phyloP scores from a whole-genome alignment of 1,140 invertebrate species.

The Rhyzopertha dominica region DNA sequence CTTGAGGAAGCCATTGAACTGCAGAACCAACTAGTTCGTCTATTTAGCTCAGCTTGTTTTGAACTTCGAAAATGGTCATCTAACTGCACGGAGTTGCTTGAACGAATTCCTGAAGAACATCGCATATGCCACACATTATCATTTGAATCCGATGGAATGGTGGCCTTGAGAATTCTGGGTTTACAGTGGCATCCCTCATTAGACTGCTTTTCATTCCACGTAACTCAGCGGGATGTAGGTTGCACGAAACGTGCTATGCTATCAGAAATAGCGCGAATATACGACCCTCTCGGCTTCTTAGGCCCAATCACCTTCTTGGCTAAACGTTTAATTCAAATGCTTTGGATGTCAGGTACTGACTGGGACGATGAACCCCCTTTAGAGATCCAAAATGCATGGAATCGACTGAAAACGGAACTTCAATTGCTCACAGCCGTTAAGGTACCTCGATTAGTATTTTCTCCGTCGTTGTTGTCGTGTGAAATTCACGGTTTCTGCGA shows the following conservation, averaged over 20 bases:
- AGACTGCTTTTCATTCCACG: conserved; percentile 2
- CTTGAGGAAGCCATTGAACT: too few species aligned
- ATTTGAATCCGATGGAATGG: neutral
- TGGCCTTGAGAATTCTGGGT: conserved; percentile 4
- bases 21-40: too few species aligned
- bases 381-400: conserved; percentile 28
- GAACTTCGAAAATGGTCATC: too few species aligned
- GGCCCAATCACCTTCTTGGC: conserved; percentile 31
- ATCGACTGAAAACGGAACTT: conserved; percentile 4
- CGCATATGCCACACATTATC: too few species aligned
- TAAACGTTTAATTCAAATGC: conserved; percentile 39
- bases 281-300: conserved; percentile 40
- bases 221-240: neutral
- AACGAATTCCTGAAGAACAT: too few species aligned
- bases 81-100: too few species aligned
- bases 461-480: neutral
- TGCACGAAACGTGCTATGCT: conserved; percentile 34
- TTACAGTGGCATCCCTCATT: conserved; percentile 4
- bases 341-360: conserved; percentile 32
- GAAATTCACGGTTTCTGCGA: conserved; percentile 37
- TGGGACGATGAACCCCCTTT: conserved; percentile 36
- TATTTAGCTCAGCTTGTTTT: too few species aligned
- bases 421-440: neutral
- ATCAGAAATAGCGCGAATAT: conserved; percentile 32
- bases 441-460: neutral